These are phyloP conservation scores for Eonycteris spelaea DNA, from an alignment of 2,113 vertebrate species.

Conservation along the genomic window DNA sequence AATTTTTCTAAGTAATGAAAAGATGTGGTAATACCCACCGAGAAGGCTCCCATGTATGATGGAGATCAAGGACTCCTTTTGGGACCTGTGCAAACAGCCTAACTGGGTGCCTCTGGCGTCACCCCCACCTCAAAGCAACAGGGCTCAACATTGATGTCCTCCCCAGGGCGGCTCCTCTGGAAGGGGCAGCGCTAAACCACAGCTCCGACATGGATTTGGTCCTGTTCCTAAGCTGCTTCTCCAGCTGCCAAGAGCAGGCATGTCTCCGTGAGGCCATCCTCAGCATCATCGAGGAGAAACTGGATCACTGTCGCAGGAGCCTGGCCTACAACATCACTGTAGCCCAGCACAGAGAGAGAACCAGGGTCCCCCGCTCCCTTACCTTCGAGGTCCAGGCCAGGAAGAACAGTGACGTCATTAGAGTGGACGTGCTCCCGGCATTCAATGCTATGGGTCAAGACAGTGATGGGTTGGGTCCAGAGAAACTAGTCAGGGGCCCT, in stretches of 20 bases:
- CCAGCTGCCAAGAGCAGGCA: constrained; percentile 65
- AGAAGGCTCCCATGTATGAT: neutral
- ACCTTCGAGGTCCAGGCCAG: constrained; percentile 47
- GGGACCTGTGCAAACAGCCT: too few species aligned
- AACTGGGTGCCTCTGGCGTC: neutral
- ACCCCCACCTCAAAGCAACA: neutral
- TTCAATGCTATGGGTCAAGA: constrained; percentile 77
- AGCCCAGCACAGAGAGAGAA: neutral
- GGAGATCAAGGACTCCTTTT: neutral
- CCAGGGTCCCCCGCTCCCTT: constrained; percentile 25
- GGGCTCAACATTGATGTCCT: neutral
- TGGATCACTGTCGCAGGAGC: neutral
- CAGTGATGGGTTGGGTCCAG: fast-evolving
- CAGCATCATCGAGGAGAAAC: constrained; percentile 24
- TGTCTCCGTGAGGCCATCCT: fast-evolving
- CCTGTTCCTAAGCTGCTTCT: constrained; percentile 80
- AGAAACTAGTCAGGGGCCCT: neutral
- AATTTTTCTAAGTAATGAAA: neutral
- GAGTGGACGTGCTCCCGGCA: constrained; percentile 75
- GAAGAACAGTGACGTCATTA: neutral
- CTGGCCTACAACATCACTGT: neutral
- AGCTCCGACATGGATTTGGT: constrained; percentile 79
- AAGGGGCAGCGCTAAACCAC: constrained; percentile 69
- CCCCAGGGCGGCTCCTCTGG: constrained; percentile 49
- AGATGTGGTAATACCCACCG: neutral